Evolutionary conservation across 2,113 vertebrate genomes (phyloP).

Genomic region (Tamias sibiricus): DNA sequence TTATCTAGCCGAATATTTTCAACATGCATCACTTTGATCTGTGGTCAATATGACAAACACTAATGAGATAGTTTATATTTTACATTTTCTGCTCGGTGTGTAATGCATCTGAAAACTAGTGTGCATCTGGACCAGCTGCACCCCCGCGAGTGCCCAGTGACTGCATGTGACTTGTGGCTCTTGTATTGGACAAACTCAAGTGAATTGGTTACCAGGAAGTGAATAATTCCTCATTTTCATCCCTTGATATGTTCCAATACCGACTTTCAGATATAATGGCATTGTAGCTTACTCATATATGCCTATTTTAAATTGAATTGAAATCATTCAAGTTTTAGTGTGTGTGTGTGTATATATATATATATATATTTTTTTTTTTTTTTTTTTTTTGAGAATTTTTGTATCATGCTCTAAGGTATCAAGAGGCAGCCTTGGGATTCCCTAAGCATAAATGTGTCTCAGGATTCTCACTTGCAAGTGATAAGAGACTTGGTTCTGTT

Average conservation of each 20-base stretch:
- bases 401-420: neutral
- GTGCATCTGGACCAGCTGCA: neutral
- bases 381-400: neutral
- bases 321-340: neutral
- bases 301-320: constrained; percentile 8
- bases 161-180: no score
- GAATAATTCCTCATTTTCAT: neutral
- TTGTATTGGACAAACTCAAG: neutral
- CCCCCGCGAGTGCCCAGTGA: accelerated
- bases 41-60: neutral
- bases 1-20: neutral
- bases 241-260: neutral
- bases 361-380: neutral
- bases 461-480: neutral
- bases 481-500: neutral
- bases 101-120: neutral
- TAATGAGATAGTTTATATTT: neutral
- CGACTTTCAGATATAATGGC: neutral
- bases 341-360: no score
- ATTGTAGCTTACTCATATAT: neutral
- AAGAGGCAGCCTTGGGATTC: neutral
- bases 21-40: neutral
- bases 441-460: neutral
- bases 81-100: neutral
- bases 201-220: accelerated